Base-by-base conservation (phyloP, 2,797 vertebrate species). In the Argya squamiceps region DNA sequence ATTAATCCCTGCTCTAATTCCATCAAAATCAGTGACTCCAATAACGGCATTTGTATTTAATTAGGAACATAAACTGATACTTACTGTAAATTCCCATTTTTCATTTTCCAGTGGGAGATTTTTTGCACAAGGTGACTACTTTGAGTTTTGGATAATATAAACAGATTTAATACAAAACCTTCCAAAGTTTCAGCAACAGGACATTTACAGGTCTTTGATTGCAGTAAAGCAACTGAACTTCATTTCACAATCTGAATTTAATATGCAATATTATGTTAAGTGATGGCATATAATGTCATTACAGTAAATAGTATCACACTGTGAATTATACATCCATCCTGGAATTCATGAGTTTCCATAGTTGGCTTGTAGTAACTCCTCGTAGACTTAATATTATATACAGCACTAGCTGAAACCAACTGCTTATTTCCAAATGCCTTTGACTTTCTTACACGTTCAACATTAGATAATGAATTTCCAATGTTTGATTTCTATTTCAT, bases 181-280 rank as follows among this genome's bases (percentile, higher is more conserved):
- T 89, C 49, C 68, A 74, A 93, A 96, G 85, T 86, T 93, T 94
- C 77, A 87, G 75, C 83, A 87, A 90, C 63, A 84, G 91, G 74
- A 77, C 91, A 68, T 95, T 96, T 95, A 94, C 53, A 93, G 89
- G 82, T 86, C 83, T 94, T 93, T 88, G 83, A 95, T 82, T 78
- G 91, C 92, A 80, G 77, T 92, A 94, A 95, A 94, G 85, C 63
- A 90, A 88, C 90, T 56, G 85, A 95, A 94, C 60, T 95, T 91
- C 88, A 92, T 94, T 95, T 83, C 84, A 92, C 74, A 55, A 95
- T 74, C 77, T 92, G 88, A 93, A 74, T 96, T 96, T 93, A 95
- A 96, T 95, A 88, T 74, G 64, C 10, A 9, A 47, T 96, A 92
- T 84, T 96, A 92, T 94, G 73, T 93, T 92, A 96, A 94, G 74